Conservation (phyloP, 2,888 invertebrate species). For the Eurytoma adleriae region DNA sequence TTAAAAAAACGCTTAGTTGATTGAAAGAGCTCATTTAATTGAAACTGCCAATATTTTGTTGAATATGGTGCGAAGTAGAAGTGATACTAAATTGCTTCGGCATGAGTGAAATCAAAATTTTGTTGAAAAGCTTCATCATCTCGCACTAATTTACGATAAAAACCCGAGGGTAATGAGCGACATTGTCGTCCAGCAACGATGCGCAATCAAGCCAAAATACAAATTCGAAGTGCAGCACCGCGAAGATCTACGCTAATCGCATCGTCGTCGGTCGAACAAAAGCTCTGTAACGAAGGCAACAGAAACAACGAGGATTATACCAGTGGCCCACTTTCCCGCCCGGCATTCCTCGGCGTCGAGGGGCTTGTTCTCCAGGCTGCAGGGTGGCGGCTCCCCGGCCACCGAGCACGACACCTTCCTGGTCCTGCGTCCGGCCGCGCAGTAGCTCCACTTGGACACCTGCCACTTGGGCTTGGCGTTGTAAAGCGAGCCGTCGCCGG, state of each 20-base stretch:
- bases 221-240: no score
- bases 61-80: no score
- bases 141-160: no score
- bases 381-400: constrained; percentile 60
- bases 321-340: constrained; percentile 69
- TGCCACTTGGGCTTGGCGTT: constrained; percentile 70
- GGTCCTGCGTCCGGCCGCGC: constrained; percentile 65
- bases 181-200: no score
- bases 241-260: background rate
- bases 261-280: background rate
- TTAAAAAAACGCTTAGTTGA: no score
- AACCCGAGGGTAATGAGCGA: no score
- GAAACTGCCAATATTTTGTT: no score
- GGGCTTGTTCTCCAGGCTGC: constrained; percentile 66
- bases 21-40: no score
- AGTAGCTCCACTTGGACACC: constrained; percentile 69
- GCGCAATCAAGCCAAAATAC: no score
- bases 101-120: no score
- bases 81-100: no score
- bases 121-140: no score
- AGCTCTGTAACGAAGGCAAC: background rate
- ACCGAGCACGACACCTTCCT: constrained; percentile 69
- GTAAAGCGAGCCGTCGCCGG: constrained; percentile 67
- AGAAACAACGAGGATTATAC: constrained; percentile 60
- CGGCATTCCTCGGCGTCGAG: constrained; percentile 65